Base-by-base conservation (phyloP, 2,888 invertebrate genomes). In the Venusia cambrica region DNA sequence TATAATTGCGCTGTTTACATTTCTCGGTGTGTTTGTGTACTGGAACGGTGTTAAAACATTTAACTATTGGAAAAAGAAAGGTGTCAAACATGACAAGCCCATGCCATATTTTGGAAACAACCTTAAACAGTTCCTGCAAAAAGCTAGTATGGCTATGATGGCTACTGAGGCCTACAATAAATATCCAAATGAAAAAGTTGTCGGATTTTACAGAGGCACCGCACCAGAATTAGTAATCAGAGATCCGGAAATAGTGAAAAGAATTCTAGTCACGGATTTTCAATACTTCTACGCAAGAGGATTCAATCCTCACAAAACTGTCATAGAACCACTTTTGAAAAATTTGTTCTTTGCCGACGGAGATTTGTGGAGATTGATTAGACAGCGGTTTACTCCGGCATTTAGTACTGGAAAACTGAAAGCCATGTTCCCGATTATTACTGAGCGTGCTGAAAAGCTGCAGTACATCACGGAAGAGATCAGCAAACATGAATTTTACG, bases 341-440 rank as follows among this genome's bases (percentile, higher is more conserved):
- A 74, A 73, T 36, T 18, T 76, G 18, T 75, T 76, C 18, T 63
- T 69, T 21, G 69, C 66, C 4, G 74, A 73, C 16, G 73, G 75
- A 0, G 74, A 75, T 31, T 22, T 66, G 19, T 77, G 78, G 78
- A 59, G 62, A 22, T 44, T 74, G 32, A 44, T 76, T 28, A 57
- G 78, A 3, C 69, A 73, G 48, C 62, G 73, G 15, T 60, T 77
- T 51, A 73, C 76, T 4, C 68, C 74, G 1, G 68, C 73, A 0
- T 77, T 77, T 40, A 64, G 69, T 3, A 67, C 65, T 21, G 71
- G 69, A 4, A 76, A 73, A 48, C 53, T 74, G 11, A 65, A 63
- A 18, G 72, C 67, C 3, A 77, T 77, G 77, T 75, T 76, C 34
- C 74, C 74, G 1, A 54, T 77, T 15, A 62, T 76, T n/a, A 56